Evolutionary conservation across 2,797 vertebrate genomes (phyloP), one percentile per base, ranked within the genome.

Genomic region (Synaphobranchus kaupii): DNA sequence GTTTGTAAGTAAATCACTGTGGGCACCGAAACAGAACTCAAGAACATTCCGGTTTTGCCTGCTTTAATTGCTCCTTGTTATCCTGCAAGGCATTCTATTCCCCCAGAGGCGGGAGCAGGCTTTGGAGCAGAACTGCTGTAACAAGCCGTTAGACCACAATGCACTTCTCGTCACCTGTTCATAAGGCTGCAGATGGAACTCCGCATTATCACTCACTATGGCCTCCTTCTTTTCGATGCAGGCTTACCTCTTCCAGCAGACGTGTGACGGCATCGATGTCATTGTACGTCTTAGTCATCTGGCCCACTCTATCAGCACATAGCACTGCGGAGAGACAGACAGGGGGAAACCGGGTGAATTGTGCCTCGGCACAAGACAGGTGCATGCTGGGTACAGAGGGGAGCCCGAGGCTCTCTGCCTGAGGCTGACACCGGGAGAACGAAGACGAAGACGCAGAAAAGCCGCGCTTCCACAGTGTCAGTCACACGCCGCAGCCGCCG

Each of bases 231-330:
- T 83, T 39, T 31, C 4, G 28, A 50, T 7, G 12, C 0, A 71
- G 86, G 87, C 96, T 97, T 93, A 97, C 98, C 97, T 99, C 98
- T 93, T 99, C 98, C 90, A 99, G 95, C 94, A 99, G 97, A 95
- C 98, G 98, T 91, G 98, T 99, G 91, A 99, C 97, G 88, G 98
- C 98, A 87, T 99, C 98, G 88, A 99, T 99, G 95, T 99, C 98
- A 97, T 97, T 98, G 96, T 99, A 99, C 89, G 98, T 99, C 95
- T 98, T 99, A 93, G 98, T 99, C 98, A 99, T 99, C 97, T 99
- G 98, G 96, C 98, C 98, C 95, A 99, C 98, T 97, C 98, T 94
- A 95, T 99, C 98, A 93, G 98, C 98, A 93, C 98, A 99, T 95
- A 99, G 95, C 96, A 99, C 98, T 99, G 94, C 1, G 93, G 87